Evolutionary conservation across 2,888 invertebrate genomes (phyloP), one percentile per base, ranked within the genome.

Genomic region (Xanthia togata): DNA sequence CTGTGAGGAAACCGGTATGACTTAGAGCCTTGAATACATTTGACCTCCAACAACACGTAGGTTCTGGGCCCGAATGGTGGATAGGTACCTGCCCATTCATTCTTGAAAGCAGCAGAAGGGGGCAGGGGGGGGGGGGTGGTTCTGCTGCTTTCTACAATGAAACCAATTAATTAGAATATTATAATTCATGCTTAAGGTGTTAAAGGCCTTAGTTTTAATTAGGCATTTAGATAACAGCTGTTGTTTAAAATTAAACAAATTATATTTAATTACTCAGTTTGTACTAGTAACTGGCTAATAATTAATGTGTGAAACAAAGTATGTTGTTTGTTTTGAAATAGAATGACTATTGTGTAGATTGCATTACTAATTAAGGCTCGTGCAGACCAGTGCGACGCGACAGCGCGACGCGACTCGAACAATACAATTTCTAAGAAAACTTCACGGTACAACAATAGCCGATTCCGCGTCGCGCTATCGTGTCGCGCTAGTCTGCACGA

Each of bases 281-380:
- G 12, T 57, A 44, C 8, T 35, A 14, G 38, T 75, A 70, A 64
- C 70, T 59, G 23, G n/a, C 50, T 31, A 72, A 75, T 59, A 64
- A 20, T 38, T 70, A 12, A 11, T 12, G 59, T 75, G 35, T 35
- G 31, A 26, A 62, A 59, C 50, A 47, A 73, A 79, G 79, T 38
- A 67, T n/a, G 55, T 76, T 26, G n/a, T 41, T 23, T 62, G 60
- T 59, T 71, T 47, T n/a, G 63, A 63, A 79, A 80, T 68, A 53
- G 20, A 73, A 68, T 62, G 59, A 47, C 35, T 50, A n/a, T 72
- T 70, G 70, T 64, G 31, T 26, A 63, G 14, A 50, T 31, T 64
- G 23, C 31, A 23, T 57, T 41, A 35, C 41, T 64, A 64, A 78
- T 72, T 64, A n/a, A n/a, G n/a, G n/a, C n/a, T n/a, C n/a, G n/a